phyloP scores from a whole-genome alignment of 30 jellyfish, hydroid and myxozoan genomes.

The Hydractinia symbiolongicarpus region DNA sequence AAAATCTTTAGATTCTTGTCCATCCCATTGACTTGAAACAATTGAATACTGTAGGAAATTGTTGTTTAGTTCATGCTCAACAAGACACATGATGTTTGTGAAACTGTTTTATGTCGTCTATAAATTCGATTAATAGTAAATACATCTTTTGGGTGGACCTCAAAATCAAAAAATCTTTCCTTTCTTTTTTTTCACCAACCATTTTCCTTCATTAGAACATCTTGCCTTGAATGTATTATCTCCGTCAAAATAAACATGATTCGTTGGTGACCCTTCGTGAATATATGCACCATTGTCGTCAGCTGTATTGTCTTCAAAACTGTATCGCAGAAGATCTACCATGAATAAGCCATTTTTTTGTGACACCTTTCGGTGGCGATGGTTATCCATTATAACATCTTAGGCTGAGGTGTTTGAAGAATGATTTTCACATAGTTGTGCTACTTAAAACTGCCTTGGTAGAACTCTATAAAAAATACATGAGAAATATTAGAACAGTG shows the following conservation, averaged over 20 bases:
- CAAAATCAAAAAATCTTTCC: not conserved
- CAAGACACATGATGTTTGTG: not conserved
- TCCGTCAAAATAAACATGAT: not conserved
- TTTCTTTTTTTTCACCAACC: not conserved
- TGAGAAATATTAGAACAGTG: no score
- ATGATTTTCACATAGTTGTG: no score
- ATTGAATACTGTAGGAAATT: not conserved
- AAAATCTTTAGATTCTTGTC: not conserved
- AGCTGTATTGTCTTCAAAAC: not conserved
- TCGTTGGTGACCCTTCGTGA: slow-evolving; percentile 2
- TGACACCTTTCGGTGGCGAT: no score
- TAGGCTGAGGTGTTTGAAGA: no score
- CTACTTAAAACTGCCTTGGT: no score
- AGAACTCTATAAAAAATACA: no score
- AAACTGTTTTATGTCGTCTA: not conserved
- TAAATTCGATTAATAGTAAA: not conserved
- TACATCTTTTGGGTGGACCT: not conserved
- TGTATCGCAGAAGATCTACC: not conserved
- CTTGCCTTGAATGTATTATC: not conserved
- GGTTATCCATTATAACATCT: no score
- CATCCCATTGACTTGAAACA: not conserved
- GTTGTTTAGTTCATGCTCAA: not conserved
- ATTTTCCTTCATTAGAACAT: slow-evolving; percentile 1
- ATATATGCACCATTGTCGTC: slow-evolving; percentile 3
- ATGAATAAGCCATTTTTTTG: not conserved